phyloP scores from a whole-genome alignment of 2,797 vertebrate species.

The Sphenodon punctatus region DNA sequence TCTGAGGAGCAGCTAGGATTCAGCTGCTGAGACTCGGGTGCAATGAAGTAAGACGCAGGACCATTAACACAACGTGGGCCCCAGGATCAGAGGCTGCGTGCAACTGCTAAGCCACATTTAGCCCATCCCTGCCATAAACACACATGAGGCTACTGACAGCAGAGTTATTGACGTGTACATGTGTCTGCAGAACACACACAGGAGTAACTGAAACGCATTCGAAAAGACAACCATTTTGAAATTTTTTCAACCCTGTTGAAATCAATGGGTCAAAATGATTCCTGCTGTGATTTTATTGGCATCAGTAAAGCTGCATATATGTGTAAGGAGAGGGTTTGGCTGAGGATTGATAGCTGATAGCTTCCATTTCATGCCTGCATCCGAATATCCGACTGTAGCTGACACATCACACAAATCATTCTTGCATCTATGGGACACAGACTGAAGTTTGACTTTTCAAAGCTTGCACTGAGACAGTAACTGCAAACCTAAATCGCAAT shows the following conservation, averaged over 20 bases:
- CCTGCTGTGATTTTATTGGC: not conserved
- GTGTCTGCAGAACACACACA: not conserved
- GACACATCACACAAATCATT: not conserved
- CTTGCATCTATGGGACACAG: not conserved
- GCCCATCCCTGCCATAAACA: no score
- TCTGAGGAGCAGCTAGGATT: no score
- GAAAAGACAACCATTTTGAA: no score
- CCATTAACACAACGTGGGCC: no score
- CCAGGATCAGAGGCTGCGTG: no score
- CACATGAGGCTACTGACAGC: no score
- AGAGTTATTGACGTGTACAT: no score
- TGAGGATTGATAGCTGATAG: no score
- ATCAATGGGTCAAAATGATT: not conserved
- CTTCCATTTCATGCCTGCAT: not conserved
- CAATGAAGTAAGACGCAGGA: no score
- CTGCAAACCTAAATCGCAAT: not conserved
- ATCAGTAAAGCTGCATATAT: no score
- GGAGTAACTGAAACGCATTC: not conserved
- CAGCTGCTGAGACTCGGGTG: no score
- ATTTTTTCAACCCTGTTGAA: not conserved
- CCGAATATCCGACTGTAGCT: not conserved
- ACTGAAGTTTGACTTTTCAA: not conserved
- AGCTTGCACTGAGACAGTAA: not conserved
- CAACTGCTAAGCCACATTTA: no score
- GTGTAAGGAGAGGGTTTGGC: not conserved